phyloP scores from a whole-genome alignment of 1,140 invertebrate species.

The Bathynomus jamesi region DNA sequence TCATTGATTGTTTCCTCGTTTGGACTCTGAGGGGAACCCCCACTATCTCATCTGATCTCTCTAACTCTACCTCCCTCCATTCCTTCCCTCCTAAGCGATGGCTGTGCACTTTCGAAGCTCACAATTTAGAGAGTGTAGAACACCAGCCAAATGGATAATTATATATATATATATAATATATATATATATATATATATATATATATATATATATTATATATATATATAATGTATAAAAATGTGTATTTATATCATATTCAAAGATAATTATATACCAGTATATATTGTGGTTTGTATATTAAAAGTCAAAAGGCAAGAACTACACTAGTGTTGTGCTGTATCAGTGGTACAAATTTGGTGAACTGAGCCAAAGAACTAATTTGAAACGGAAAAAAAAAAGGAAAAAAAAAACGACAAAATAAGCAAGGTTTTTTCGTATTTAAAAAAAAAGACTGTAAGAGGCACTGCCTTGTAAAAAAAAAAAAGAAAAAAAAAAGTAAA shows the following conservation, averaged over 20 bases:
- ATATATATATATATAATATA: slow-evolving; percentile 1
- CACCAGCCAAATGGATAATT: not conserved
- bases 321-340: too few species aligned
- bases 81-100: not conserved
- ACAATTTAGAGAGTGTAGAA: not conserved
- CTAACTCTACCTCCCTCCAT: not conserved
- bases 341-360: too few species aligned
- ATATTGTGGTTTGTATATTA: too few species aligned
- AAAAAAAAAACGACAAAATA: too few species aligned
- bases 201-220: slow-evolving; percentile 3
- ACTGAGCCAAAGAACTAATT: too few species aligned
- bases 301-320: too few species aligned
- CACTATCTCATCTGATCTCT: not conserved
- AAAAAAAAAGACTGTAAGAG: too few species aligned
- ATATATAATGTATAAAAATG: not conserved
- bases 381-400: too few species aligned
- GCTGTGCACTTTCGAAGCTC: not conserved
- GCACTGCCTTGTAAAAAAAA: too few species aligned
- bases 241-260: not conserved
- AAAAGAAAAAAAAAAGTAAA: too few species aligned
- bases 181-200: slow-evolving; percentile 3
- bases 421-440: too few species aligned
- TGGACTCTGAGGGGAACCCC: not conserved
- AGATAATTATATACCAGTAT: too few species aligned
- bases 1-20: not conserved